phyloP scores from a whole-genome alignment of 2,113 vertebrate species.

The Pagrus major region DNA sequence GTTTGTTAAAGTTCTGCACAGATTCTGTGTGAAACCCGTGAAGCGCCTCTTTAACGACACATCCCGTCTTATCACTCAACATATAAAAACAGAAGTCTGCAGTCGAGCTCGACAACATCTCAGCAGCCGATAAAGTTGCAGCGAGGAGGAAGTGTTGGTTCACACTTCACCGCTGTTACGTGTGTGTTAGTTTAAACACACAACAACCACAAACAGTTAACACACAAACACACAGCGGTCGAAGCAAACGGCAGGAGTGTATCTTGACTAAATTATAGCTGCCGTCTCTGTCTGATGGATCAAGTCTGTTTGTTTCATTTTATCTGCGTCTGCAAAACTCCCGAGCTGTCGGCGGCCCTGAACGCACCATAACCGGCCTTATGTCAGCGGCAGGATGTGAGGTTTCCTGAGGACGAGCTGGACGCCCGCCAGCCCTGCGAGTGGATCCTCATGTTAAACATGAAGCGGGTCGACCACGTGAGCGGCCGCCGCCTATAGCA shows the following conservation, averaged over 20 bases:
- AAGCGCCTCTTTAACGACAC: not conserved
- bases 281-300: not conserved
- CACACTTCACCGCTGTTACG: not conserved
- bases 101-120: not conserved
- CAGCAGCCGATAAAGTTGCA: not conserved
- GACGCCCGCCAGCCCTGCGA: constrained; percentile 33
- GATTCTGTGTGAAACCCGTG: not conserved
- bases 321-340: constrained; percentile 29
- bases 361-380: not conserved
- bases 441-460: constrained; percentile 27
- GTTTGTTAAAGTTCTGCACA: no score
- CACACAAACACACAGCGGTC: not conserved
- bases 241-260: not conserved
- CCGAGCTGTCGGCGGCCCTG: not conserved
- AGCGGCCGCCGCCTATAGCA: not conserved
- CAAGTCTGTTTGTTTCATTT: constrained; percentile 24
- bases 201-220: not conserved
- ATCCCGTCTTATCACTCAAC: not conserved
- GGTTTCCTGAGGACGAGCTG: constrained; percentile 48
- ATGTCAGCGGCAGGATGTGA: constrained; percentile 36
- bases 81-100: not conserved
- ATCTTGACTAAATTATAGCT: not conserved
- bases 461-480: not conserved
- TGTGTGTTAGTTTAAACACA: not conserved
- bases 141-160: not conserved